These are phyloP conservation scores for Sebastolobus alascanus DNA, from an alignment of 2,797 vertebrate species.

Conservation along the genomic window DNA sequence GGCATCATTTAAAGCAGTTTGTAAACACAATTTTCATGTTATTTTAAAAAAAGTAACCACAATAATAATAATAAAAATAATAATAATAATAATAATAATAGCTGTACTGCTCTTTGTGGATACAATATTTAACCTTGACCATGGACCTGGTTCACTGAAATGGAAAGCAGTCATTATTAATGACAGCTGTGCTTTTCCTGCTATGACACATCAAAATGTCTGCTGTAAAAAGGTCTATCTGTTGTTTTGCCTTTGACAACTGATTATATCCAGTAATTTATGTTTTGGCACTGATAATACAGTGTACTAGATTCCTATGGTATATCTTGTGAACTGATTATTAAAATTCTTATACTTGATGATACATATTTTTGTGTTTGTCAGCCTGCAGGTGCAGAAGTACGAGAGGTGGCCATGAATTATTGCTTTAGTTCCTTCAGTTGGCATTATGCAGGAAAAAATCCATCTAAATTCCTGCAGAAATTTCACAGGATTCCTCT, in stretches of 20 bases:
- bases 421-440: constrained; percentile 5
- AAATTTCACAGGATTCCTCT: not conserved
- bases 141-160: not conserved
- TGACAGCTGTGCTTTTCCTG: too few relatives aligned
- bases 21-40: too few relatives aligned
- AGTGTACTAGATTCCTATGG: not conserved
- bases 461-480: not conserved
- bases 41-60: too few relatives aligned
- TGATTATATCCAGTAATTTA: not conserved
- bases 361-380: not conserved
- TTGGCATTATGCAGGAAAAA: not conserved
- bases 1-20: too few relatives aligned
- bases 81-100: too few relatives aligned
- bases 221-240: not conserved
- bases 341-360: not conserved
- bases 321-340: not conserved
- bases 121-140: rapidly evolving
- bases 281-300: not conserved
- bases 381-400: constrained; percentile 1
- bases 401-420: not conserved
- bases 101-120: too few relatives aligned
- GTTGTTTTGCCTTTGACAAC: not conserved
- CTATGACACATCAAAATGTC: not conserved
- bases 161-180: too few relatives aligned
- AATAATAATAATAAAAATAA: too few relatives aligned